Base-by-base conservation (phyloP, 1,140 invertebrate species). In the Megalonaias nervosa region DNA sequence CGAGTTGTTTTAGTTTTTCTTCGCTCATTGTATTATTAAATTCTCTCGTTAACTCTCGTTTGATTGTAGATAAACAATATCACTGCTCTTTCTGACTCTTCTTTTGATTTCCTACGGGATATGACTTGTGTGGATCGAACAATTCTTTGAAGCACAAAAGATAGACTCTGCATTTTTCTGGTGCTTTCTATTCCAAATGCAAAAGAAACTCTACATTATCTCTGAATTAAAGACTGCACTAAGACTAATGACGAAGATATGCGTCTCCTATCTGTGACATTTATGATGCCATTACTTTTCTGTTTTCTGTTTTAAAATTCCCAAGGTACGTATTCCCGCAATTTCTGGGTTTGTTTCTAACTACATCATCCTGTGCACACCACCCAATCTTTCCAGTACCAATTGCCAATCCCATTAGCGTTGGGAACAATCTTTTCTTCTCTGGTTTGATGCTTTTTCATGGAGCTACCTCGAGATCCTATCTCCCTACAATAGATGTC, bases 151-250 rank as follows among this genome's bases (percentile, higher is more conserved):
- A 48, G 6, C 38, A 48, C 38, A 48, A 48, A 38, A 48, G 38
- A 48, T 48, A 48, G 38, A 48, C 38, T 48, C 11, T 48, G 6
- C 6, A 48, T 48, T 48, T 48, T 48, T 6, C 38, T 6, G 38
- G 4, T 9, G 38, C 38, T 48, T 48, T 48, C 73, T 71, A 78
- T 78, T 78, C 73, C 73, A 71, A 71, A 71, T 66, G n/a, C 69
- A 48, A 73, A 78, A 73, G 70, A 71, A 73, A 73, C 58, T 68
- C 71, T 78, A 67, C 71, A 78, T 78, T 78, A 78, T 70, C 76
- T 26, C 65, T 69, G 74, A 78, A 73, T 78, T 78, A 78, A 78
- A 78, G 70, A 78, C 69, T 78, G 71, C 76, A 73, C 68, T 73
- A 78, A 67, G 65, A 78, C n/a, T 66, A 78, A 73, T 71, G 76